Evolutionary conservation across 1,140 invertebrate species (phyloP), one percentile per base, ranked within the genome.

Genomic region (Linepithema humile): DNA sequence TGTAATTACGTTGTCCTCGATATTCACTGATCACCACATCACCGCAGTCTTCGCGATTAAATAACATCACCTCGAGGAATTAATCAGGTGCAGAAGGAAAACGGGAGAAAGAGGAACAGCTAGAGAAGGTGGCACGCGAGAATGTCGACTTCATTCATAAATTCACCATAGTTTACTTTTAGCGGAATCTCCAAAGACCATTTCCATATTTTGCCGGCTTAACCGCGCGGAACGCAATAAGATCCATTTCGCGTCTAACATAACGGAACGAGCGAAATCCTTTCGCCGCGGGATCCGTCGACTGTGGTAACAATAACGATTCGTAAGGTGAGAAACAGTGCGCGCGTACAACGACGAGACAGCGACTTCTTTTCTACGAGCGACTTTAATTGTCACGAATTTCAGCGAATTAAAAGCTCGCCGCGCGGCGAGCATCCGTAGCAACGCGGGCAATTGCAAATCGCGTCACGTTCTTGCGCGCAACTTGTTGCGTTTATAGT

Each of bases 151-250:
- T 50, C 62, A 72, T 85, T 87, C 77, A 83, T 83, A 83, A 82
- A 82, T 86, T 86, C 67, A 67, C 59, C 38, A 35, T 38, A 45
- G 67, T 43, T 86, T 82, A 82, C 74, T 65, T 82, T 85, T 80
- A 83, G 55, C 43, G 62, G 17, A 48, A 48, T 48, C 53, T 45
- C 29, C 77, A 26, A 55, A 29, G 35, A 35, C 23, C 75, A 62
- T 75, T 85, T 82, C 43, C 80, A 67, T 86, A 87, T 87, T 85
- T 87, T 83, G 62, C 17, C n/a, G 45, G 64, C 78, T 84, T 43
- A 88, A 88, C 60, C 84, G 73, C 84, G 57, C 57, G 84, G 50
- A 87, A 87, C 78, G 86, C 45, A 69, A 84, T 86, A 67, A 86
- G 86, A 65, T 86, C 50, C 35, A 83, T 65, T 83, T 43, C n/a